Percentiles rank a stretch among this genome's conserved stretches.
These are phyloP conservation scores for Ifrita kowaldi DNA, from an alignment of 2,113 vertebrate genomes.

Conservation along the genomic window DNA sequence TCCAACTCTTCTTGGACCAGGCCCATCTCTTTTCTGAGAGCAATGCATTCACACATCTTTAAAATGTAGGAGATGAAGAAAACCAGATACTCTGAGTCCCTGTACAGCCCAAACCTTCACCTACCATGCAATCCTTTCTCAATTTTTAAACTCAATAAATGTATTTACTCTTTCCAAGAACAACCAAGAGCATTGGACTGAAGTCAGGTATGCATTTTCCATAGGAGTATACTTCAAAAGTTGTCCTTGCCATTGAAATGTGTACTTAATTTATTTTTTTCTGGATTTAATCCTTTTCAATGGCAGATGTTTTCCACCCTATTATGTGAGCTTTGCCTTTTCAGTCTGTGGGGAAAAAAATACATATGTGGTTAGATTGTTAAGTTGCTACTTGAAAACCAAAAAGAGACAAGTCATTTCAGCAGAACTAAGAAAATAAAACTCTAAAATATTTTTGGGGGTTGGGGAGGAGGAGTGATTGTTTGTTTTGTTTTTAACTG, in stretches of 20 bases:
- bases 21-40: background rate
- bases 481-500: background rate
- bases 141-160: background rate
- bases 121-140: background rate
- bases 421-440: background rate
- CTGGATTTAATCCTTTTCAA: background rate
- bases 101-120: background rate
- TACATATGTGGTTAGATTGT: background rate
- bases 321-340: background rate
- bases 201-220: background rate
- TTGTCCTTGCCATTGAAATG: background rate
- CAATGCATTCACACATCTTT: background rate
- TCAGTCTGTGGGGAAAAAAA: background rate
- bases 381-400: background rate
- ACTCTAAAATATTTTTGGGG: background rate
- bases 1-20: background rate
- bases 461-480: fast-evolving
- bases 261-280: background rate
- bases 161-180: background rate
- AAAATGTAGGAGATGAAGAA: background rate
- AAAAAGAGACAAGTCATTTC: background rate
- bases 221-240: background rate
- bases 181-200: background rate
- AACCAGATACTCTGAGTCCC: fast-evolving
- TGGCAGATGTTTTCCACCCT: background rate